Conservation (phyloP, 2,797 vertebrate species). For the Sus cebifrons region DNA sequence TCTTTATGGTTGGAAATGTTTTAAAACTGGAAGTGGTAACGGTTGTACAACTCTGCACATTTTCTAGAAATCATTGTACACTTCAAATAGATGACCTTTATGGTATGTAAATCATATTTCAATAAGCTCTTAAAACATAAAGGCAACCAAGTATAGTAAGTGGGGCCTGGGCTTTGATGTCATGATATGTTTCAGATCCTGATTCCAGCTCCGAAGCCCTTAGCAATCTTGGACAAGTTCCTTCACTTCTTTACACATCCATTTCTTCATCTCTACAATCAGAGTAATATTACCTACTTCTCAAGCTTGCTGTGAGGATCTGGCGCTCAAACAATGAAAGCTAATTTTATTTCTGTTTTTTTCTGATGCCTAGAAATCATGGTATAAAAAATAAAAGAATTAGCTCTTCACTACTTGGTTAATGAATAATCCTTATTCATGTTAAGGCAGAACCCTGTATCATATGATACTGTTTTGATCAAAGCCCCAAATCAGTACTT, state of each 20-base stretch:
- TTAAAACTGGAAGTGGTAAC: neutral
- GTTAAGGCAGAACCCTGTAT: neutral
- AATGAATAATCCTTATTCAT: neutral
- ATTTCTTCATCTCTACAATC: neutral
- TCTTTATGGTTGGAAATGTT: neutral
- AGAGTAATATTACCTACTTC: neutral
- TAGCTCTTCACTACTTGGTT: neutral
- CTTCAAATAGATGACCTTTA: neutral
- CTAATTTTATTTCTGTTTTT: conserved; percentile 40
- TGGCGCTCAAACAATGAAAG: neutral
- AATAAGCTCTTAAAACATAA: neutral
- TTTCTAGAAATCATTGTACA: neutral
- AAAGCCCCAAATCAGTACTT: neutral
- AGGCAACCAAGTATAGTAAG: neutral
- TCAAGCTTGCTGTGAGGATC: neutral
- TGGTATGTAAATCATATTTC: neutral
- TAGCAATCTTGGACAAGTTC: neutral
- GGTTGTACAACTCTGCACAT: neutral
- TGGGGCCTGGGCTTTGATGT: neutral
- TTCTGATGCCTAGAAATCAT: conserved; percentile 6
- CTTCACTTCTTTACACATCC: conserved; percentile 26
- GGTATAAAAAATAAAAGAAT: conserved; percentile 21
- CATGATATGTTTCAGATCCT: neutral
- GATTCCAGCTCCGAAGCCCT: neutral
- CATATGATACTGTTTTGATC: neutral